Base-by-base conservation (phyloP, 23 tunicate genomes). In the Trididemnum clinides region DNA sequence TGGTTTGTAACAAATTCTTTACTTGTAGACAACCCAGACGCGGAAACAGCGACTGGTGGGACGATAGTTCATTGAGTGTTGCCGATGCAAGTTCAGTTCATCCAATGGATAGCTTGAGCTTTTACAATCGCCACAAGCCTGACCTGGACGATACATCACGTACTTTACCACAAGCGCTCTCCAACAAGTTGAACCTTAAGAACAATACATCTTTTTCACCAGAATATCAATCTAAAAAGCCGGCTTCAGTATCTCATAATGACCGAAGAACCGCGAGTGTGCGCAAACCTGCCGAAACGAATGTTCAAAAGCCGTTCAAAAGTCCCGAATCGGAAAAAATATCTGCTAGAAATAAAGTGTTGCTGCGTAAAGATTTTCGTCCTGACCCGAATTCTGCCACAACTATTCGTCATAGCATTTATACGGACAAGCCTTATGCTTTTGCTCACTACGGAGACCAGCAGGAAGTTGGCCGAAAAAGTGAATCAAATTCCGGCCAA, bases 51-150 rank as follows among this genome's bases (percentile, higher is more conserved):
- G 39, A 70, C 6, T 18, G 31, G 31, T 23, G 80, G 80, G 29
- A 36, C 19, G 28, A 22, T 27, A 57, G 38, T 39, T 15, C 80
- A 32, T 21, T 44, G 38, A 32, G 5, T 2, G 3, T 7, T 2
- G 15, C 36, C 5, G 80, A 39, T 27, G 4, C 23, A 27, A 74
- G 80, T 29, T 39, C 58, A 2, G 58, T 74, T 19, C 80, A 74
- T 39, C 80, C 10, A 29, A 49, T 85, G 44, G 81, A 86, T 84
- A 91, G 86, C 63, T 35, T 50, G 21, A 83, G 82, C 63, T 91
- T 91, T 33, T 91, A 91, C 57, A 91, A 91, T 76, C 89, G 85
- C 37, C 90, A 91, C 57, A 91, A 91, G 64, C 96, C 96, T 28
- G 36, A 62, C 49, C 10, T 37, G 10, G 27, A 6, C 6, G 21